A percentile compares a stretch with the other conserved stretches of the same genome.
phyloP scores from a whole-genome alignment of 2,888 invertebrate genomes.

The Idaea biselata region DNA sequence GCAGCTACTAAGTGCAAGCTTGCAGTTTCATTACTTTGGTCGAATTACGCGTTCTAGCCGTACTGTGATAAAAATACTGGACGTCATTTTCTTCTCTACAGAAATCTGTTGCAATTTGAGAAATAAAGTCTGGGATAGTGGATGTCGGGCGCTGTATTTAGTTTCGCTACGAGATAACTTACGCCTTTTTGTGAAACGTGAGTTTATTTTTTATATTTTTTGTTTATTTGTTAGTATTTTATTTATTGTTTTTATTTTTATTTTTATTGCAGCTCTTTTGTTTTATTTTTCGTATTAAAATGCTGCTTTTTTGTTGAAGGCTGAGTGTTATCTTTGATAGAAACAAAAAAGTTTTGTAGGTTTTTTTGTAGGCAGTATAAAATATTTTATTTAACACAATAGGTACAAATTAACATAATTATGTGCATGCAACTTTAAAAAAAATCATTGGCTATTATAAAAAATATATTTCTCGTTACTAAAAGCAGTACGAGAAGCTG shows the following conservation, averaged over 20 bases:
- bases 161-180: not conserved
- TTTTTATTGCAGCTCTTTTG: not conserved
- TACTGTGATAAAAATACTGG: not conserved
- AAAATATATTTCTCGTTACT: too few relatives aligned
- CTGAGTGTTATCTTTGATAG: too few relatives aligned
- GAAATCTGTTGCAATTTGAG: not conserved
- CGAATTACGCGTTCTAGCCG: not conserved
- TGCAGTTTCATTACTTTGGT: conserved; percentile 7
- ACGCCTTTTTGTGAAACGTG: not conserved
- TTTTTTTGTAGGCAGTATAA: too few relatives aligned
- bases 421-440: too few relatives aligned
- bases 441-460: too few relatives aligned
- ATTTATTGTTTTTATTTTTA: not conserved
- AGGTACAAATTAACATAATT: too few relatives aligned
- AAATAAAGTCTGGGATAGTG: not conserved
- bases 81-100: not conserved
- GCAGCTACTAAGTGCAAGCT: conserved; percentile 21
- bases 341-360: too few relatives aligned
- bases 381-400: too few relatives aligned
- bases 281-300: too few relatives aligned
- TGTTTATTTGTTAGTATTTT: not conserved
- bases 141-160: not conserved
- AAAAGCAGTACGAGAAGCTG: too few relatives aligned
- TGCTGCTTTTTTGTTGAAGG: too few relatives aligned
- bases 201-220: not conserved